These are phyloP conservation scores for Hirtodrosophila cameraria DNA, from an alignment of 2,888 invertebrate genomes.

Conservation along the genomic window DNA sequence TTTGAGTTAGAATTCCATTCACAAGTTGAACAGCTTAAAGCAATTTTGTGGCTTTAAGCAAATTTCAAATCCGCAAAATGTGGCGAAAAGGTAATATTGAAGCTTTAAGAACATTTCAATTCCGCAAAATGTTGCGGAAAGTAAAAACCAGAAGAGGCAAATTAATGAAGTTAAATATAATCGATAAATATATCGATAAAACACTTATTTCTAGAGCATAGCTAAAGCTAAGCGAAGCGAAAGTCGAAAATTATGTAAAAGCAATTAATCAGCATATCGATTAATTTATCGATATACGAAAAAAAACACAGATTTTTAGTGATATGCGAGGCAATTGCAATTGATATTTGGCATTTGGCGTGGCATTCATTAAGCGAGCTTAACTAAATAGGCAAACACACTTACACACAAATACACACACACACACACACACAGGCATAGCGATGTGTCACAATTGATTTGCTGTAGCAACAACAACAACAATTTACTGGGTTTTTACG, in stretches of 20 bases:
- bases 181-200: neutral
- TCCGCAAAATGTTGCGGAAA: too few relatives aligned
- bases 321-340: slow-evolving; percentile 23
- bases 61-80: too few relatives aligned
- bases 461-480: slow-evolving; percentile 40
- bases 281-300: slow-evolving; percentile 19
- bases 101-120: too few relatives aligned
- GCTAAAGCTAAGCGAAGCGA: too few relatives aligned
- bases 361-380: slow-evolving; percentile 42
- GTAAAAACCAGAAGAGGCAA: too few relatives aligned
- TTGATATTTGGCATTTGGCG: slow-evolving; percentile 19
- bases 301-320: slow-evolving; percentile 5
- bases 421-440: neutral
- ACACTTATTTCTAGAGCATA: too few relatives aligned
- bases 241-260: too few relatives aligned
- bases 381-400: slow-evolving; percentile 45
- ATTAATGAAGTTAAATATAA: too few relatives aligned
- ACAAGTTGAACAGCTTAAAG: too few relatives aligned
- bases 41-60: too few relatives aligned
- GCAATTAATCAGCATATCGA: slow-evolving; percentile 5
- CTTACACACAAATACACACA: slow-evolving; percentile 14
- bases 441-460: slow-evolving; percentile 56
- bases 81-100: too few relatives aligned
- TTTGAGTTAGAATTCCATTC: too few relatives aligned
- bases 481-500: slow-evolving; percentile 29